These are phyloP conservation scores for Eretmochelys imbricata DNA, from an alignment of 2,113 vertebrate genomes.

Conservation along the genomic window DNA sequence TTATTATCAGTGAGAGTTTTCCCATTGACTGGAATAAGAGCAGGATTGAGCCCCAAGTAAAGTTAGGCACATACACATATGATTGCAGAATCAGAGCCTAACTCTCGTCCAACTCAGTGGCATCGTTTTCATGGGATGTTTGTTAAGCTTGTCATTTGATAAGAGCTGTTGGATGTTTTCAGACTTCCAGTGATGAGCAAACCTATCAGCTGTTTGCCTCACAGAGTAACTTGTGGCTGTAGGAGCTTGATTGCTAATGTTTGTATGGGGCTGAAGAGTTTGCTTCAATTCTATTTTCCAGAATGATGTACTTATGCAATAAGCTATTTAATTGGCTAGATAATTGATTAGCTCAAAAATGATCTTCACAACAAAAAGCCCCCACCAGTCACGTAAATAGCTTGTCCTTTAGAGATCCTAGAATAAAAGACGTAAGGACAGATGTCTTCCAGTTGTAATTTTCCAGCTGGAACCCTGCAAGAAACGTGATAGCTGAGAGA, in stretches of 20 bases:
- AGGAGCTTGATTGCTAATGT: constrained; percentile 67
- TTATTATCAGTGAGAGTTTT: constrained; percentile 59
- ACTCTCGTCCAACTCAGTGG: constrained; percentile 58
- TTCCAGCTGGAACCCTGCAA: constrained; percentile 63
- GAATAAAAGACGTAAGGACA: constrained; percentile 64
- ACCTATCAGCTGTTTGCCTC: constrained; percentile 55
- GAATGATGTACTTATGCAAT: constrained; percentile 46
- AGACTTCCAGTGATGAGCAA: constrained; percentile 53
- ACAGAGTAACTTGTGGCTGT: constrained; percentile 27
- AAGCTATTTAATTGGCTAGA: constrained; percentile 68
- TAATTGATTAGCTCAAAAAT: constrained; percentile 76
- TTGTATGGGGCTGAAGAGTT: constrained; percentile 45
- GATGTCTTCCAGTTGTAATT: constrained; percentile 62
- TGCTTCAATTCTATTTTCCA: constrained; percentile 30
- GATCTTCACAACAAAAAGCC: constrained; percentile 67
- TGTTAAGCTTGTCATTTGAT: constrained; percentile 71
- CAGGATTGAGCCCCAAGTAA: constrained; percentile 64
- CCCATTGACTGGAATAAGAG: constrained; percentile 60
- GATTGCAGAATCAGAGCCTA: constrained; percentile 59
- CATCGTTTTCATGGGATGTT: constrained; percentile 49
- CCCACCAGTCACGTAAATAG: constrained; percentile 63
- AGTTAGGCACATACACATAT: constrained; percentile 61
- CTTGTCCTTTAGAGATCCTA: constrained; percentile 61
- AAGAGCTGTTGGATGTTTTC: constrained; percentile 68
- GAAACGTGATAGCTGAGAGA: constrained; percentile 28